Evolutionary conservation across 1,140 invertebrate species (phyloP), one percentile per base, ranked within the genome.

Genomic region (Nixonia krombeini): DNA sequence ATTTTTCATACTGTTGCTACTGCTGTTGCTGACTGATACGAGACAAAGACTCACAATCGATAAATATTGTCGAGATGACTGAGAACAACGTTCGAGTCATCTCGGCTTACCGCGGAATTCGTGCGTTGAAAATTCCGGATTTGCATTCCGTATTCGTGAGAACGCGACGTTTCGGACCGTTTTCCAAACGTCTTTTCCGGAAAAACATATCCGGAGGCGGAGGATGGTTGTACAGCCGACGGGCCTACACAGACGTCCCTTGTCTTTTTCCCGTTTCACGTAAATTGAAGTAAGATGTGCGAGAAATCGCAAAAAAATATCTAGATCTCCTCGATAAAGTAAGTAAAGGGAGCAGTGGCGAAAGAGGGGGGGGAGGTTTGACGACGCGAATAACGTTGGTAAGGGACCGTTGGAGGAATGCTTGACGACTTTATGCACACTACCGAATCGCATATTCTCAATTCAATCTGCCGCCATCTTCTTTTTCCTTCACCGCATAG

Each of bases 391-490:
- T n/a, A n/a, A n/a, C n/a, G n/a, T n/a, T n/a, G 33, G 50, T 61
- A 44, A 42, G 55, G 41, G 9, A 17, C 8, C 21, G 17, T 12
- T 23, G 45, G 26, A 57, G 57, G 38, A 71, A 72, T 57, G 44
- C 51, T 68, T 74, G 72, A 76, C 72, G 70, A 78, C 72, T 79
- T 76, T 78, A 78, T 9, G 9, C 74, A 79, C 67, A 70, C 58
- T 73, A 66, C 58, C 68, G 69, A 76, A 76, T 79, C 74, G 71
- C 76, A 76, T 78, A 78, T 76, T 79, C 76, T 56, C 75, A 78
- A 79, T 79, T 79, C 75, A 70, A 67, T 68, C 74, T 73, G 53
- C 57, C 66, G 8, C 17, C 9, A 18, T 12, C 35, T 71, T 58
- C 44, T 35, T 38, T 66, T 63, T 53, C 55, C 31, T 66, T 50